Percentiles rank a stretch among this genome's conserved stretches.
phyloP scores from a whole-genome alignment of 2,888 invertebrate species.

The Oscheius sp. region DNA sequence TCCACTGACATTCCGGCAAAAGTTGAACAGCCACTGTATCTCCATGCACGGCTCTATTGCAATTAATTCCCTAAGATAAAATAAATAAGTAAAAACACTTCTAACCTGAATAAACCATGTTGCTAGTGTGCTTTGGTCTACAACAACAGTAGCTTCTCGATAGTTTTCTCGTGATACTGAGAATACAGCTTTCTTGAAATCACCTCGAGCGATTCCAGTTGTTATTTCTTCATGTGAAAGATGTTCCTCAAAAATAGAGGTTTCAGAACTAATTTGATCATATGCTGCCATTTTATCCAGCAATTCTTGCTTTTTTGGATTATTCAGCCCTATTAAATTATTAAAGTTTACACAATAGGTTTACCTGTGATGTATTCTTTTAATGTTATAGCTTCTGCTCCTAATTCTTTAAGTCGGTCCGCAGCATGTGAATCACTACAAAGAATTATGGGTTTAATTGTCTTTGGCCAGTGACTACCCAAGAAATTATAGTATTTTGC shows the following conservation, averaged over 20 bases:
- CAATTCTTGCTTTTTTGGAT: slow-evolving; percentile 79
- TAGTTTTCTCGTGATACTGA: slow-evolving; percentile 90
- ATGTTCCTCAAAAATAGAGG: slow-evolving; percentile 76
- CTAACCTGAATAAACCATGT: slow-evolving; percentile 56
- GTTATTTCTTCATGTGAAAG: slow-evolving; percentile 82
- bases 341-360: neutral
- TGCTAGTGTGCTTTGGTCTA: slow-evolving; percentile 78
- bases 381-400: neutral
- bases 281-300: slow-evolving; percentile 79
- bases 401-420: neutral
- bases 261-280: slow-evolving; percentile 31
- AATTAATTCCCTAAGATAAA: slow-evolving; percentile 75
- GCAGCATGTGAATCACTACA: slow-evolving; percentile 15
- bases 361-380: slow-evolving; percentile 27
- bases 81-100: neutral
- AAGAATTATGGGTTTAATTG: slow-evolving; percentile 1
- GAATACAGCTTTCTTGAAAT: slow-evolving; percentile 83
- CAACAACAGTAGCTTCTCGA: slow-evolving; percentile 85
- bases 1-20: slow-evolving; percentile 88
- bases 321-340: slow-evolving; percentile 42
- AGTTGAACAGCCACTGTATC: slow-evolving; percentile 91
- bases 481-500: neutral
- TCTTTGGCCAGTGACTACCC: slow-evolving; percentile 15
- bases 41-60: slow-evolving; percentile 91
- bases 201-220: slow-evolving; percentile 82